These are phyloP conservation scores for Thinocorus orbignyianus DNA, from an alignment of 2,113 vertebrate species.

Conservation along the genomic window DNA sequence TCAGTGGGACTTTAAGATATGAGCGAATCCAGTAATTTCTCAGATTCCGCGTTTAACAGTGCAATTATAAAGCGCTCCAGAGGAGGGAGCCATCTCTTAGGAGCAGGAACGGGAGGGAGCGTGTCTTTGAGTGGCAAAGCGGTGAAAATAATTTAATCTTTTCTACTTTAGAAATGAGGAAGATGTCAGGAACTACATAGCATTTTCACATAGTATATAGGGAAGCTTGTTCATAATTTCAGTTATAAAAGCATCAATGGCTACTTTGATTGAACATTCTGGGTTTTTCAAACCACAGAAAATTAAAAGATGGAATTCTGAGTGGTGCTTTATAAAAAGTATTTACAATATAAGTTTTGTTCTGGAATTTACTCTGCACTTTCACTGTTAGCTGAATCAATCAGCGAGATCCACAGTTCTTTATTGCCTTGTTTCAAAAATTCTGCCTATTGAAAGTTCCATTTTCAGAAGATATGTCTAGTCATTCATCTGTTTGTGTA, in stretches of 20 bases:
- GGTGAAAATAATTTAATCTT: neutral
- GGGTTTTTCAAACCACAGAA: neutral
- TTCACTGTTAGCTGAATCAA: neutral
- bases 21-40: neutral
- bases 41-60: neutral
- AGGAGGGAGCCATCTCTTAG: constrained; percentile 45
- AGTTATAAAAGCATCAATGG: neutral
- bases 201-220: neutral
- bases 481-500: neutral
- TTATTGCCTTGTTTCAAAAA: neutral
- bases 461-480: neutral
- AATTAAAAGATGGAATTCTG: neutral
- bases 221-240: neutral
- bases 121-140: neutral
- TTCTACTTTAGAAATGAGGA: neutral
- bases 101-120: neutral
- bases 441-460: neutral
- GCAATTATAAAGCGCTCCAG: neutral
- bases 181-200: neutral
- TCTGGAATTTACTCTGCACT: neutral
- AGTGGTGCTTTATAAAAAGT: neutral
- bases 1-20: neutral
- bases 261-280: neutral
- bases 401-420: neutral
- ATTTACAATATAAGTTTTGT: neutral